A percentile compares a stretch with the other conserved stretches of the same genome.
Evolutionary conservation across 2,797 vertebrate genomes (phyloP).

Genomic region (Rhynchotus rufescens): DNA sequence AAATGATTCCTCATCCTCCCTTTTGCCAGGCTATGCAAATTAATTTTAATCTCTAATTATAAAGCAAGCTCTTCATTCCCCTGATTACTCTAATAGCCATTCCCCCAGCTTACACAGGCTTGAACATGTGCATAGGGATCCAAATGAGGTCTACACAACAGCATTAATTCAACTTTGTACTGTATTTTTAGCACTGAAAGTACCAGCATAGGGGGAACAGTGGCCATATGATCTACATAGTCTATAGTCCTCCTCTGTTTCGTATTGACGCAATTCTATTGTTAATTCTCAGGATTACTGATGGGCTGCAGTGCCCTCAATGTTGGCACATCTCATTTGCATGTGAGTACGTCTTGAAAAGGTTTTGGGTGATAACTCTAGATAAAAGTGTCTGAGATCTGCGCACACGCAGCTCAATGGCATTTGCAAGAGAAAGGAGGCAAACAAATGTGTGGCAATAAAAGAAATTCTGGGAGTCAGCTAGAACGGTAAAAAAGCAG

Average conservation of each 20-base stretch:
- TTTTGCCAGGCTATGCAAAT: conserved; percentile 47
- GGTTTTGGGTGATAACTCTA: neutral
- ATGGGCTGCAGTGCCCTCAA: conserved; percentile 5
- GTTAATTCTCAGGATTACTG: neutral
- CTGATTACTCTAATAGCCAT: conserved; percentile 50
- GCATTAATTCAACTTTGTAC: conserved; percentile 8
- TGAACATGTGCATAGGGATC: neutral
- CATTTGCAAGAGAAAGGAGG: neutral
- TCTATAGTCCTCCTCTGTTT: neutral
- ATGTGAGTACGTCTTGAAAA: conserved; percentile 29
- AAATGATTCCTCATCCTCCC: neutral
- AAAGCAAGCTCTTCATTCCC: conserved; percentile 34
- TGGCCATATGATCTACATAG: neutral
- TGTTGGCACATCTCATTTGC: conserved; percentile 9
- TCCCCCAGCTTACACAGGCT: conserved; percentile 13
- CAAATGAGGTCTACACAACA: neutral
- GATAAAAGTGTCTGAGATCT: neutral
- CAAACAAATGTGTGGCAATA: conserved; percentile 5
- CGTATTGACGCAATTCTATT: conserved; percentile 6
- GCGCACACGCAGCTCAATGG: neutral
- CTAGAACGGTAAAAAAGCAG: conserved; percentile 33
- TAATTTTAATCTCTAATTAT: conserved; percentile 32
- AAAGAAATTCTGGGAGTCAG: conserved; percentile 44
- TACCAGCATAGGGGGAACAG: neutral
- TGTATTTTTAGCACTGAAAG: neutral